phyloP scores from a whole-genome alignment of 2,113 vertebrate genomes.

The Gorilla gorilla region DNA sequence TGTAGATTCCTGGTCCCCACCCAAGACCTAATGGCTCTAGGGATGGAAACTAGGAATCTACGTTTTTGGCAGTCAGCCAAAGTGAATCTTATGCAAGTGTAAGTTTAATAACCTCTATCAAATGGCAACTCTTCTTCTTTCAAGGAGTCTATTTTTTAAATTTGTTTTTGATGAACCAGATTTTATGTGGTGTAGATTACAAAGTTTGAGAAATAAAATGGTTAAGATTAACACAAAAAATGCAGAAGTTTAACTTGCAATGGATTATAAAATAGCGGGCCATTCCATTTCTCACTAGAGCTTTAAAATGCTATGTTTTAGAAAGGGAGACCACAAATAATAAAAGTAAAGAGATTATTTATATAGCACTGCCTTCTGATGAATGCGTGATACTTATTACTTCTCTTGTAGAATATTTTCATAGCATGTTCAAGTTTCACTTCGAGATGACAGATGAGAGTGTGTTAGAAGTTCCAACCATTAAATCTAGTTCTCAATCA shows the following conservation, averaged over 20 bases:
- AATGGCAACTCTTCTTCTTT: background rate
- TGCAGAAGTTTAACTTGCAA: slow-evolving; percentile 14
- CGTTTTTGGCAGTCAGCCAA: background rate
- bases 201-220: background rate
- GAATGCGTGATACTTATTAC: background rate
- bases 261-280: background rate
- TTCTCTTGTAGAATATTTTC: background rate
- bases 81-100: background rate
- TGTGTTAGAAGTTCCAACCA: background rate
- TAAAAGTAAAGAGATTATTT: background rate
- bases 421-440: slow-evolving; percentile 15
- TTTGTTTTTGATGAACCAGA: background rate
- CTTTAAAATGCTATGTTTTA: slow-evolving; percentile 5
- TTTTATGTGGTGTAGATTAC: background rate
- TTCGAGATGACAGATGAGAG: background rate
- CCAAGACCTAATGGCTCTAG: background rate
- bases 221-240: slow-evolving; percentile 8
- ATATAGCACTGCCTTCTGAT: background rate
- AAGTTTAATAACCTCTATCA: background rate
- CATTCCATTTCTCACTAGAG: background rate
- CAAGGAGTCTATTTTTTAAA: background rate
- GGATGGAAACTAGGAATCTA: background rate
- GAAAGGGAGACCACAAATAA: background rate
- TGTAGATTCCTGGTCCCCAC: background rate
- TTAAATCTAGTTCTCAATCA: slow-evolving; percentile 22